Evolutionary conservation across 2,113 vertebrate genomes (phyloP).

Genomic region (Maccullochella peelii): DNA sequence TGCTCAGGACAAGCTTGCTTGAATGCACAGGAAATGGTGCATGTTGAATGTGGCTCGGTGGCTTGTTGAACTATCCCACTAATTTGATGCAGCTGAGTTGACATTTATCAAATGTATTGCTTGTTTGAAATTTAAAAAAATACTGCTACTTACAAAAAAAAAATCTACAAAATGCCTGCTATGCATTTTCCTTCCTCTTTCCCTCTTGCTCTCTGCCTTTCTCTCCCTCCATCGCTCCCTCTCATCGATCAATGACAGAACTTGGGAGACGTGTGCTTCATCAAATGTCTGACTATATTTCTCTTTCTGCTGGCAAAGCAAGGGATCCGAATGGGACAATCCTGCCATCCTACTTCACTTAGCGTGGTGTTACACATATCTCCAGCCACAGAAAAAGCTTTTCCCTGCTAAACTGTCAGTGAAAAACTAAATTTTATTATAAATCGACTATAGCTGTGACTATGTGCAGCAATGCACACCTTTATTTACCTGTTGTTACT

Average conservation of each 20-base stretch:
- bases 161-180: slow-evolving; percentile 55
- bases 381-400: slow-evolving; percentile 3
- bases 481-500: slow-evolving; percentile 18
- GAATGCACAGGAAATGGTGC: slow-evolving; percentile 17
- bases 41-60: neutral
- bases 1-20: neutral
- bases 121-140: neutral
- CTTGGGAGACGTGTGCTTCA: slow-evolving; percentile 69
- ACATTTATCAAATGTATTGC: slow-evolving; percentile 14
- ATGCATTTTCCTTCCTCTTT: slow-evolving; percentile 55
- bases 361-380: slow-evolving; percentile 12
- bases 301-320: slow-evolving; percentile 70
- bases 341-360: slow-evolving; percentile 26
- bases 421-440: slow-evolving; percentile 1
- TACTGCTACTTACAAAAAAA: neutral
- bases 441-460: slow-evolving; percentile 13
- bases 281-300: slow-evolving; percentile 78
- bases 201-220: slow-evolving; percentile 26
- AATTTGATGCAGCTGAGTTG: neutral
- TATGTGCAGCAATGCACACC: neutral
- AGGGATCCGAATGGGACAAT: slow-evolving; percentile 44
- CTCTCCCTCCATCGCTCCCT: slow-evolving; percentile 47
- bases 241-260: slow-evolving; percentile 81
- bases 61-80: slow-evolving; percentile 1
- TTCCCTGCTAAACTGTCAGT: neutral